phyloP scores from a whole-genome alignment of 2,113 vertebrate species.

The Ariopsis seemanni region DNA sequence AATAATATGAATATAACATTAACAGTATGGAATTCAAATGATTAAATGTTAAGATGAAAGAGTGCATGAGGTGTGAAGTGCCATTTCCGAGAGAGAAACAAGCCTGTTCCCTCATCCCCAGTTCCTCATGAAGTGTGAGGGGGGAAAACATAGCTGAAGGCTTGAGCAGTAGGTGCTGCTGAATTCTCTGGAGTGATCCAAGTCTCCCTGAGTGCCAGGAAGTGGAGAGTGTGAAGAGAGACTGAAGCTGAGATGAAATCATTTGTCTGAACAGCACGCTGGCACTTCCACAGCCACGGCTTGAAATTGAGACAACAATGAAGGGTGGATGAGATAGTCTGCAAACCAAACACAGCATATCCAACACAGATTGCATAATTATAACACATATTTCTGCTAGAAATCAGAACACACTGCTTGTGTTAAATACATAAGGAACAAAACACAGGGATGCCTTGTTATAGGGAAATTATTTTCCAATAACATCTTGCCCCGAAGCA shows the following conservation, averaged over 20 bases:
- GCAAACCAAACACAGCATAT: constrained; percentile 15
- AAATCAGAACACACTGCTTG: neutral
- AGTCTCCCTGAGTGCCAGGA: neutral
- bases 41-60: constrained; percentile 10
- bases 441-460: neutral
- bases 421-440: neutral
- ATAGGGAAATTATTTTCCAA: neutral
- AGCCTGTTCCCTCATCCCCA: neutral
- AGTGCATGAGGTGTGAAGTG: neutral
- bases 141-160: neutral
- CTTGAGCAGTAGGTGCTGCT: neutral
- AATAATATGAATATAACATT: neutral
- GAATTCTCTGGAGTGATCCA: constrained; percentile 14
- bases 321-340: neutral
- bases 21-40: constrained; percentile 24
- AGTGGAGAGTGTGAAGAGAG: neutral
- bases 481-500: neutral
- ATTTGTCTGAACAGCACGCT: neutral
- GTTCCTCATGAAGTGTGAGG: neutral
- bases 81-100: neutral
- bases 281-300: neutral
- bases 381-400: neutral
- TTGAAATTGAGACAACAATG: neutral
- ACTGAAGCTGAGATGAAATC: constrained; percentile 14
- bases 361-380: neutral